Evolutionary conservation across 1,140 invertebrate species (phyloP).

Genomic region (Pissodes strobi): DNA sequence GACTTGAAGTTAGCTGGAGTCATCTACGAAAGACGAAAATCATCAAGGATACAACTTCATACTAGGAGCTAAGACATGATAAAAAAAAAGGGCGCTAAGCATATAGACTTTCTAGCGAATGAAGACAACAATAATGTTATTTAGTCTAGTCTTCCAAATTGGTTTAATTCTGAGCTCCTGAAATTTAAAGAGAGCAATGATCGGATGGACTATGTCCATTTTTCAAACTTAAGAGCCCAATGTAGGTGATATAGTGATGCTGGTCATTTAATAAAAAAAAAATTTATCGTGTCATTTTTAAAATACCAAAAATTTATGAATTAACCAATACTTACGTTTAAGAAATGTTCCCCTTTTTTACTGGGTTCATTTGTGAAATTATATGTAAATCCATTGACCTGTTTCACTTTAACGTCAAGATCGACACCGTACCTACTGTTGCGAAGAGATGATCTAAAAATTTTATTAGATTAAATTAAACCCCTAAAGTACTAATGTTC

Average conservation of each 20-base stretch:
- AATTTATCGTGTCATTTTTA: too few species aligned
- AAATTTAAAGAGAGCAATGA: not conserved
- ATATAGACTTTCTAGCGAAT: not conserved
- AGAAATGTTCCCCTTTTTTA: conserved; percentile 7
- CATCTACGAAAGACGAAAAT: too few species aligned
- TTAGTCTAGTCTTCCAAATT: too few species aligned
- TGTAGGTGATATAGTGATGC: too few species aligned
- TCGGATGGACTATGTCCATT: too few species aligned
- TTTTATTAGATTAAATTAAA: too few species aligned
- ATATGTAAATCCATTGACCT: conserved; percentile 2
- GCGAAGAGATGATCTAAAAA: not conserved
- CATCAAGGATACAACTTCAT: too few species aligned
- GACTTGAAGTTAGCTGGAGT: conserved; percentile 3
- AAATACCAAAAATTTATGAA: too few species aligned
- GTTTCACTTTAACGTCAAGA: not conserved
- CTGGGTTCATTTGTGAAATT: conserved; percentile 2
- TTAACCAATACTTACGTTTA: conserved; percentile 20
- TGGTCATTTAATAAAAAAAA: too few species aligned
- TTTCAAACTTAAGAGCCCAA: too few species aligned
- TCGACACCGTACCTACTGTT: not conserved
- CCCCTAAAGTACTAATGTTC: too few species aligned
- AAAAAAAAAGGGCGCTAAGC: not conserved
- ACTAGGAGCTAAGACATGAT: not conserved
- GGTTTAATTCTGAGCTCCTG: not conserved
- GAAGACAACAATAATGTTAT: too few species aligned